phyloP scores from a whole-genome alignment of 2,797 vertebrate species.

The Etheostoma perlongum region DNA sequence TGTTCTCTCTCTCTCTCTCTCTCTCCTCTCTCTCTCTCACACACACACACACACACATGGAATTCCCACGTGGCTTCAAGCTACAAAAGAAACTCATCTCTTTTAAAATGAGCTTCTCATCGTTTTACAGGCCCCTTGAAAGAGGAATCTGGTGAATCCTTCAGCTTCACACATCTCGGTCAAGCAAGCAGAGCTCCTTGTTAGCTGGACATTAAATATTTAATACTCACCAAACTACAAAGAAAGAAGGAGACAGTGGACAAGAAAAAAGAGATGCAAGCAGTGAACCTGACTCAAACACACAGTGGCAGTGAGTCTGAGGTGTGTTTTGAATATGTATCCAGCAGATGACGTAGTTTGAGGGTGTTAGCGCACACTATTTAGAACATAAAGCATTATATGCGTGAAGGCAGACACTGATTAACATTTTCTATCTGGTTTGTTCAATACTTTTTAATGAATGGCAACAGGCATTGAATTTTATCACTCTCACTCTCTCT shows the following conservation, averaged over 20 bases:
- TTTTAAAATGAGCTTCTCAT: constrained; percentile 37
- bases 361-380: not conserved
- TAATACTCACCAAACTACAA: constrained; percentile 57
- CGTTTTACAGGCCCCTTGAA: constrained; percentile 12
- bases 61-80: constrained; percentile 23
- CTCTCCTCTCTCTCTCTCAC: too few relatives aligned
- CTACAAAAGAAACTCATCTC: constrained; percentile 17
- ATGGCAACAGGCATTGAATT: constrained; percentile 8
- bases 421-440: constrained; percentile 24
- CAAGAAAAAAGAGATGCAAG: constrained; percentile 18
- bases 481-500: not conserved
- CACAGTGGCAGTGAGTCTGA: not conserved
- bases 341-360: constrained; percentile 6
- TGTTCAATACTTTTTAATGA: constrained; percentile 24
- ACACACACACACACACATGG: constrained; percentile 4
- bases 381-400: not conserved
- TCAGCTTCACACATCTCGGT: constrained; percentile 38
- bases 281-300: constrained; percentile 27
- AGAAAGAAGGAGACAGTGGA: constrained; percentile 33
- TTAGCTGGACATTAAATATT: constrained; percentile 74
- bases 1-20: too few relatives aligned
- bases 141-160: constrained; percentile 37
- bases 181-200: constrained; percentile 43
- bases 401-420: constrained; percentile 1
- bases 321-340: constrained; percentile 23